Evolutionary conservation across 2,797 vertebrate genomes (phyloP).

Genomic region (Phrynocephalus vlangalii): DNA sequence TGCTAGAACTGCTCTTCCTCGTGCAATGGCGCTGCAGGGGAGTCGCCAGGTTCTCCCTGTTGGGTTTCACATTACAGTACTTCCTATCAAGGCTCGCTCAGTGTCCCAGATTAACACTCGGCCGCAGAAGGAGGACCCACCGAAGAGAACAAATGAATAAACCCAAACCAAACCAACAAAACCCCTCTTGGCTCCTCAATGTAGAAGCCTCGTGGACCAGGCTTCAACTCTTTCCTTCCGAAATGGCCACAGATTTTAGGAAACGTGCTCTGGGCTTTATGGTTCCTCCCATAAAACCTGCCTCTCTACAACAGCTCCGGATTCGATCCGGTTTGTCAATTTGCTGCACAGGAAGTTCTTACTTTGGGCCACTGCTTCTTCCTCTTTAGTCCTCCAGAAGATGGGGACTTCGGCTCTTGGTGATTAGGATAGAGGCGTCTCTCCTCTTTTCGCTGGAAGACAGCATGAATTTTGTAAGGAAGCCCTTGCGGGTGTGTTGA

Average conservation of each 20-base stretch:
- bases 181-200: not conserved
- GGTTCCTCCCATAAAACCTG: too few relatives aligned
- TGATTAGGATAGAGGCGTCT: not conserved
- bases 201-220: too few relatives aligned
- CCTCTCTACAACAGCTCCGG: not conserved
- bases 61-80: not conserved
- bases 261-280: not conserved
- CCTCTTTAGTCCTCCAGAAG: too few relatives aligned
- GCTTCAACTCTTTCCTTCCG: not conserved
- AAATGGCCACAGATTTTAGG: not conserved
- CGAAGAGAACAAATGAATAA: too few relatives aligned
- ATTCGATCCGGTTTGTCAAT: not conserved
- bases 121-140: not conserved
- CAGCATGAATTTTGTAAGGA: not conserved
- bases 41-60: too few relatives aligned
- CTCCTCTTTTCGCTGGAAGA: not conserved
- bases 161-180: not conserved
- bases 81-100: not conserved
- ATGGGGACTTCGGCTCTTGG: too few relatives aligned
- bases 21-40: too few relatives aligned
- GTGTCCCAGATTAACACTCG: not conserved
- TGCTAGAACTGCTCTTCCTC: too few relatives aligned
- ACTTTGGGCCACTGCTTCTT: too few relatives aligned
- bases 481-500: not conserved
- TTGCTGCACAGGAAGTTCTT: not conserved